phyloP scores from a whole-genome alignment of 2,888 invertebrate species.

The Sphaerophoria taeniata region DNA sequence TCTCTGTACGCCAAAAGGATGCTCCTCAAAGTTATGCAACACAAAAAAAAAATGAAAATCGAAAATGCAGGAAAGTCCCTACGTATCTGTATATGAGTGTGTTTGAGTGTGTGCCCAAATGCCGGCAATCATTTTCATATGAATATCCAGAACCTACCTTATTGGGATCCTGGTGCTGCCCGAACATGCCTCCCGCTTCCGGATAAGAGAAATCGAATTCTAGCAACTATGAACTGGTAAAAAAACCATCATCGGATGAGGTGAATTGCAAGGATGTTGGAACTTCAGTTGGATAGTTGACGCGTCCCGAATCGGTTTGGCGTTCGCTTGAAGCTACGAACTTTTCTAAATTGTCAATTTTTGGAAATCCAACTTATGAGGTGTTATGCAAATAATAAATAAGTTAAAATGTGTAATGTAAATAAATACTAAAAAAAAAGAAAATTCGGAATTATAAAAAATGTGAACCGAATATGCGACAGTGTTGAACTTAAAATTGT shows the following conservation, averaged over 20 bases:
- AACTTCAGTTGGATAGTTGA: conserved; percentile 82
- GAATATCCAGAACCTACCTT: conserved; percentile 68
- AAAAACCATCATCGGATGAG: conserved; percentile 74
- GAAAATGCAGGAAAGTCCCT: neutral
- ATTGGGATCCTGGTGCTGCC: too few species aligned
- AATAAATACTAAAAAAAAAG: too few species aligned
- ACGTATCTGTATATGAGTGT: neutral
- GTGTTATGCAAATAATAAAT: conserved; percentile 3
- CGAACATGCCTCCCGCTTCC: conserved; percentile 72
- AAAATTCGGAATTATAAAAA: neutral
- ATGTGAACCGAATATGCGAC: conserved; percentile 9
- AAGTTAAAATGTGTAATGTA: too few species aligned
- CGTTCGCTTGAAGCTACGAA: conserved; percentile 75
- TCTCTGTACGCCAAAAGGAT: conserved; percentile 24
- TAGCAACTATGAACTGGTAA: conserved; percentile 38
- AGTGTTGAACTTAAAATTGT: conserved; percentile 24
- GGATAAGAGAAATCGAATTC: conserved; percentile 66
- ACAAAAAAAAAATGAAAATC: neutral
- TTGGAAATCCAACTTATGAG: conserved; percentile 54
- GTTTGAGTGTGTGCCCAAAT: conserved; percentile 53
- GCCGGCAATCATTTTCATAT: conserved; percentile 61
- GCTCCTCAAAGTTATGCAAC: conserved; percentile 47
- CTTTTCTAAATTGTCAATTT: conserved; percentile 45
- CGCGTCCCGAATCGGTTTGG: conserved; percentile 82
- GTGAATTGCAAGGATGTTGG: conserved; percentile 75